Conservation (phyloP, 2,888 invertebrate species). For the Eumerus sabulonum region DNA sequence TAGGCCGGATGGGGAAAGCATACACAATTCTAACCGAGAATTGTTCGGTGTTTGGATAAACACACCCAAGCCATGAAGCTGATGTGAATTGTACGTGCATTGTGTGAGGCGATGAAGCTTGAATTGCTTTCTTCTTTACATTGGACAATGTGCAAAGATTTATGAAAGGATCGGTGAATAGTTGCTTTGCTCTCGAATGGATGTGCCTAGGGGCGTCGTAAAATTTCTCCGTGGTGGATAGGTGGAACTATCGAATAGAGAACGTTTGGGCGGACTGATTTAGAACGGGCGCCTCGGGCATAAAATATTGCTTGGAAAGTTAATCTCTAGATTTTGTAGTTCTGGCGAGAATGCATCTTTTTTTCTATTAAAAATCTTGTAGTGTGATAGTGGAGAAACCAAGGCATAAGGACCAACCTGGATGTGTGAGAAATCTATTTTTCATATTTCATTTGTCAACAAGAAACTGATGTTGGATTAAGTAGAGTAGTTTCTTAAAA, state of each 20-base stretch:
- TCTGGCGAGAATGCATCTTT: no score
- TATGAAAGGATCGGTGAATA: constrained; percentile 62
- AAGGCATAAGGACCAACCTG: no score
- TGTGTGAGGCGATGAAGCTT: constrained; percentile 61
- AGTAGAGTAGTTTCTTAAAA: no score
- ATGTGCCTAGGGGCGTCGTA: constrained; percentile 1
- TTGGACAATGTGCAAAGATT: constrained; percentile 63
- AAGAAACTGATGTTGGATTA: no score
- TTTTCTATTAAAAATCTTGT: no score
- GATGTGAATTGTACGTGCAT: constrained; percentile 30
- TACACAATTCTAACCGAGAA: constrained; percentile 58
- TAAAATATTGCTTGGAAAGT: constrained; percentile 35
- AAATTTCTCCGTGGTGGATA: constrained; percentile 20
- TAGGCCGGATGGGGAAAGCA: no score
- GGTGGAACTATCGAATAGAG: constrained; percentile 22
- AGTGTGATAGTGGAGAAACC: no score
- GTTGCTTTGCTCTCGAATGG: constrained; percentile 62
- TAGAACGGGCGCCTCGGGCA: constrained; percentile 1
- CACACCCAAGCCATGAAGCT: constrained; percentile 11
- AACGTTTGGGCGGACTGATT: constrained; percentile 19
- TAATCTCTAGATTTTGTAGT: constrained; percentile 24
- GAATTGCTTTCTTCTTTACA: constrained; percentile 40
- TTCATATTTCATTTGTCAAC: no score
- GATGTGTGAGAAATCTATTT: no score
- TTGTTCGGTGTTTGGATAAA: constrained; percentile 25